Evolutionary conservation across 2,888 invertebrate genomes (phyloP), one percentile per base, ranked within the genome.

Genomic region (Sphaerophoria rueppellii): DNA sequence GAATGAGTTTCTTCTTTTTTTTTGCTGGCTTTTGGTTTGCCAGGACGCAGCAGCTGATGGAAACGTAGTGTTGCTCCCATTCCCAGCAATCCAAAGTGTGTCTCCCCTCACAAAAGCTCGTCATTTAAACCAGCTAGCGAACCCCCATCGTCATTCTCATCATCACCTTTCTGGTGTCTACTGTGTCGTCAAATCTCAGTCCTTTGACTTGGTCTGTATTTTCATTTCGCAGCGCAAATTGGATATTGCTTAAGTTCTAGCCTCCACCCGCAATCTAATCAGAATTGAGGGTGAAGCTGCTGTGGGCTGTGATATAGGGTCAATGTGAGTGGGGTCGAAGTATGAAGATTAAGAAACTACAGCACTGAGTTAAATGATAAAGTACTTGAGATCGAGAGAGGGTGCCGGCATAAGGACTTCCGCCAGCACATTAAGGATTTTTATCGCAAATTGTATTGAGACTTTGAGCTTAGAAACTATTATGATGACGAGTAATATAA

Each of bases 201-300:
- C 61, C n/a, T 61, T 67, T 55, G 46, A 67, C 35, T 65, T 76
- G 61, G 76, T 85, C 85, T 69, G 24, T 24, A 70, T 81, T 73
- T 81, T 81, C 72, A 85, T 85, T 81, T 85, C 76, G 61, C 81
- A 73, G 61, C 69, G 81, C 85, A 85, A 85, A 85, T 85, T 85
- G 85, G 85, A 85, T 81, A 85, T 85, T 85, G 80, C 85, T 85
- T 81, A 81, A 85, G 85, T 81, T 81, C 72, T 77, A 70, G 54
- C 76, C 61, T 43, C 5, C 4, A 34, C 75, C 55, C 24, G 24
- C 24, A 48, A 75, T 74, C 70, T 40, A 82, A 32, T 11, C 12
- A 34, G 0, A 6, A 70, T 35, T 67, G 43, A 40, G 55, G 52
- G 32, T 34, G 32, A 11, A 16, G 34, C 32, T n/a, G 24, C 9